phyloP scores from a whole-genome alignment of 2,797 vertebrate genomes.

The Cyprinella venusta region DNA sequence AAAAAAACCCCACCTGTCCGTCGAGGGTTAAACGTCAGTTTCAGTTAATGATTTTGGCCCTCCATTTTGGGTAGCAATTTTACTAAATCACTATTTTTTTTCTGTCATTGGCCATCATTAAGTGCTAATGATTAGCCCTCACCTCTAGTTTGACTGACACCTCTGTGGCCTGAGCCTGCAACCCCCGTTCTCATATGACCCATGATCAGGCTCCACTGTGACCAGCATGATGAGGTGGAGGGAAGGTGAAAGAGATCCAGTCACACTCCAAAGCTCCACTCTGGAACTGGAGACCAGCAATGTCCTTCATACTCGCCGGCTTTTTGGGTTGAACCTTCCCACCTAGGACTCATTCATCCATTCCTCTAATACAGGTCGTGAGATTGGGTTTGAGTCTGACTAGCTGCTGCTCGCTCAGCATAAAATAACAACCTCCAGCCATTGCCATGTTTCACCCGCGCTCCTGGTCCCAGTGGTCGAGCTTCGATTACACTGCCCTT shows the following conservation, averaged over 20 bases:
- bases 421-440: conserved; percentile 8
- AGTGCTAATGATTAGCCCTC: conserved; percentile 53
- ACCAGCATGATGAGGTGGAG: conserved; percentile 24
- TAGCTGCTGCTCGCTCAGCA: conserved; percentile 32
- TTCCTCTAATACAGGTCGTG: neutral
- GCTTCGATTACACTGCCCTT: neutral
- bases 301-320: conserved; percentile 25
- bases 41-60: no score
- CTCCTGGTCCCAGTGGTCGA: neutral
- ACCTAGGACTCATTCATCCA: conserved; percentile 14
- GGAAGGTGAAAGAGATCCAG: conserved; percentile 60
- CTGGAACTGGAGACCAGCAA: conserved; percentile 61
- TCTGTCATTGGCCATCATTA: neutral
- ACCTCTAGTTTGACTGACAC: conserved; percentile 12
- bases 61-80: neutral
- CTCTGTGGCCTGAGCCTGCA: conserved; percentile 19
- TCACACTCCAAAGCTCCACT: conserved; percentile 58
- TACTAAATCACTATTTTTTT: neutral
- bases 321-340: conserved; percentile 25
- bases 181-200: conserved; percentile 17
- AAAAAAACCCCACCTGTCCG: no score
- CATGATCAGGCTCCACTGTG: conserved; percentile 30
- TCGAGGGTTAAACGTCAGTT: no score
- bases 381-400: conserved; percentile 14
- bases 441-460: neutral